These are phyloP conservation scores for Atta texana DNA, from an alignment of 1,140 invertebrate species.

Conservation along the genomic window DNA sequence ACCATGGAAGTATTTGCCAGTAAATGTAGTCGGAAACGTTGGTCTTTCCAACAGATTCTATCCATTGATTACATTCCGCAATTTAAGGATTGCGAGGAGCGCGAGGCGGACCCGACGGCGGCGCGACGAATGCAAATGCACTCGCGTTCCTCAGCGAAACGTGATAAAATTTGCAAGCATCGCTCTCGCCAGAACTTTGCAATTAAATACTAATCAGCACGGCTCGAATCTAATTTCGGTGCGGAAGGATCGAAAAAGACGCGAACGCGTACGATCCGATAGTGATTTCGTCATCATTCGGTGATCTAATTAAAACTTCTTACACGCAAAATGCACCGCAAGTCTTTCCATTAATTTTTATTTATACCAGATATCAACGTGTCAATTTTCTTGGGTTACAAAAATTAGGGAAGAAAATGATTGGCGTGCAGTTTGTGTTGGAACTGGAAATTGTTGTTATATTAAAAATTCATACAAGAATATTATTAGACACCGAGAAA, in stretches of 20 bases:
- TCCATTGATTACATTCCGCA: slow-evolving; percentile 59
- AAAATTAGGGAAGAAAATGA: not conserved
- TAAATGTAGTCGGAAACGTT: slow-evolving; percentile 38
- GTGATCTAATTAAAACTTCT: slow-evolving; percentile 34
- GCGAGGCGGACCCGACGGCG: slow-evolving; percentile 49
- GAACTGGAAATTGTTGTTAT: too few species aligned
- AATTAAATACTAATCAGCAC: slow-evolving; percentile 63
- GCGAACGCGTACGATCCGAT: not conserved
- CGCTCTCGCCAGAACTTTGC: slow-evolving; percentile 57
- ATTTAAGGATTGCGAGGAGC: slow-evolving; percentile 58
- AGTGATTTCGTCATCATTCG: not conserved
- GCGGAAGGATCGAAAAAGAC: slow-evolving; percentile 46
- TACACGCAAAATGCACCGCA: not conserved
- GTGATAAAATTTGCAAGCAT: slow-evolving; percentile 64
- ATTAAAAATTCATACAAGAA: too few species aligned
- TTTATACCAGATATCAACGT: not conserved
- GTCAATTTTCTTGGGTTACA: not conserved
- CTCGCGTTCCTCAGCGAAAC: slow-evolving; percentile 56
- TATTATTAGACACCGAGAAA: too few species aligned
- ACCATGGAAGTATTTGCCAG: not conserved
- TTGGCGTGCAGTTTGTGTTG: too few species aligned
- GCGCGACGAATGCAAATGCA: slow-evolving; percentile 60
- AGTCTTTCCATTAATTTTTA: not conserved
- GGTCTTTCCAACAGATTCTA: slow-evolving; percentile 49
- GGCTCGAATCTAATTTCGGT: slow-evolving; percentile 53